Conservation (phyloP, 2,888 invertebrate species). For the Eugnorisma glareosa region DNA sequence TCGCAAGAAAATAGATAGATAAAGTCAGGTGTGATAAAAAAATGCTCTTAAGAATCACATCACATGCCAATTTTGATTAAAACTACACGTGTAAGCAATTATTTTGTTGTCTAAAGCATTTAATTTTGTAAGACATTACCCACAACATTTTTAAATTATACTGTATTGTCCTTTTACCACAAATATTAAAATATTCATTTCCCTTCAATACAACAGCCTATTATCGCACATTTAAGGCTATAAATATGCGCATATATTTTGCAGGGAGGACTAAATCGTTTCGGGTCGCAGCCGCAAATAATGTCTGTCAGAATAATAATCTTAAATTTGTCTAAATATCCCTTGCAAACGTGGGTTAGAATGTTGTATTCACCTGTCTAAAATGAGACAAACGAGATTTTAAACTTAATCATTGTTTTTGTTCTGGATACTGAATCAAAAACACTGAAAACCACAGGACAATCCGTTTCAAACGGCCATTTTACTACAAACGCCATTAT, state of each 20-base stretch:
- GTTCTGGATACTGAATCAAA: too few species aligned
- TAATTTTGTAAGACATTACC: too few species aligned
- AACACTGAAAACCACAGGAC: too few species aligned
- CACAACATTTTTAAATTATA: neutral
- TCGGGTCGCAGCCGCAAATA: constrained; percentile 13
- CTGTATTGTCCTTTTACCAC: neutral
- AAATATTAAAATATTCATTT: constrained; percentile 34
- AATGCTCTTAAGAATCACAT: neutral
- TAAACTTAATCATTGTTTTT: too few species aligned
- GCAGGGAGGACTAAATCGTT: constrained; percentile 13
- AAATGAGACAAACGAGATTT: neutral
- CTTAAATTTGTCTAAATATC: constrained; percentile 22
- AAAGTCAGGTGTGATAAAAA: too few species aligned
- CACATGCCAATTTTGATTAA: neutral
- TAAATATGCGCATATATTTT: constrained; percentile 55
- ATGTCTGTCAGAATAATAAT: constrained; percentile 31
- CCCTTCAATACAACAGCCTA: constrained; percentile 28
- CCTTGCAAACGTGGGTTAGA: neutral
- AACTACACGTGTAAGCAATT: neutral
- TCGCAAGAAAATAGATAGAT: too few species aligned
- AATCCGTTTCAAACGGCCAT: neutral
- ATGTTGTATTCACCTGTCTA: neutral
- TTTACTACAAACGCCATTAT: too few species aligned
- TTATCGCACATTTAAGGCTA: constrained; percentile 30
- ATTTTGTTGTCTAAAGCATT: constrained; percentile 2